phyloP scores from a whole-genome alignment of 2,113 vertebrate species.

The Pteropus alecto region DNA sequence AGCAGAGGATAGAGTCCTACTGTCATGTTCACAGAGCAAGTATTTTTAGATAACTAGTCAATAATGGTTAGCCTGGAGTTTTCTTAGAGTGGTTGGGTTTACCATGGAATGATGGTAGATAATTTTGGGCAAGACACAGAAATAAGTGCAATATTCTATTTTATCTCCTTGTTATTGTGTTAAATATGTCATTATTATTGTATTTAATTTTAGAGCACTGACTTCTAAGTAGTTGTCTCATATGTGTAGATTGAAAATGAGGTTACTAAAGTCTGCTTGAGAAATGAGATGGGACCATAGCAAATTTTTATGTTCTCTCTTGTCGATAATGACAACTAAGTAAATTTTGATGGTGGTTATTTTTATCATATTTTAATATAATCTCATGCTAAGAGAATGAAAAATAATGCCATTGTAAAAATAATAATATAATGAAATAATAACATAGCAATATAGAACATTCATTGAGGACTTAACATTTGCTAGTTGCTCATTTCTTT shows the following conservation, averaged over 20 bases:
- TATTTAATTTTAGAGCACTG: background rate
- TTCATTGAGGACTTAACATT: background rate
- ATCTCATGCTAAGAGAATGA: background rate
- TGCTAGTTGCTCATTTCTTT: background rate
- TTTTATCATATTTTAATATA: conserved; percentile 3
- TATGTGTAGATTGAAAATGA: background rate
- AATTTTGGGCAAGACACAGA: background rate
- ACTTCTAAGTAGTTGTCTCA: background rate
- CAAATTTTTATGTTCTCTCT: background rate
- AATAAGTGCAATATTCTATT: background rate
- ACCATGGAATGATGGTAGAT: background rate
- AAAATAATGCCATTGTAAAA: background rate
- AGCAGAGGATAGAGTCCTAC: background rate
- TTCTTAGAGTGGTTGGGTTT: background rate
- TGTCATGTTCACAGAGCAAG: background rate
- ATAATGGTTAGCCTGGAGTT: background rate
- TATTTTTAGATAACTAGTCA: background rate
- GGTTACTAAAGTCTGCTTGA: background rate
- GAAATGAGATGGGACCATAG: background rate
- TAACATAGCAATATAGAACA: background rate
- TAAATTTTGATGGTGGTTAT: background rate
- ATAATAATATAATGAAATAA: background rate
- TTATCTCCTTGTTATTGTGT: background rate
- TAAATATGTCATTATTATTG: background rate
- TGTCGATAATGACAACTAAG: background rate